Conservation (phyloP, 2,797 vertebrate genomes). For the Etheostoma perlongum region DNA sequence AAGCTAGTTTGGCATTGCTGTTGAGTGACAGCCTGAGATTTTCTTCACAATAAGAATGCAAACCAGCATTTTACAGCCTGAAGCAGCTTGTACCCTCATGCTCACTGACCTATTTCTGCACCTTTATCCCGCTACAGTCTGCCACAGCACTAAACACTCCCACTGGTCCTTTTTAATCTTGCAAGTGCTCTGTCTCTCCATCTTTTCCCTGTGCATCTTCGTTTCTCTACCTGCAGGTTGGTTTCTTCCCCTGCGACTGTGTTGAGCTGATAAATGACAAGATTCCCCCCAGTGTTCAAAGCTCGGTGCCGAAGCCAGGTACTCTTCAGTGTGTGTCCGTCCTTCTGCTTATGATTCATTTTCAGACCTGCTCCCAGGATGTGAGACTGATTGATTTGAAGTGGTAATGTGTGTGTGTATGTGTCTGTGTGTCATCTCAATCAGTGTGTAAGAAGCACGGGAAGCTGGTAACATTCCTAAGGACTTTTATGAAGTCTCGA, state of each 20-base stretch:
- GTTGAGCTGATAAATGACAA: conserved; percentile 99
- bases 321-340: conserved; percentile 37
- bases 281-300: conserved; percentile 94
- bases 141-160: not conserved
- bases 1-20: not conserved
- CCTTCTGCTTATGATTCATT: conserved; percentile 34
- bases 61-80: conserved; percentile 22
- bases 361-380: conserved; percentile 32
- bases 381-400: conserved; percentile 34
- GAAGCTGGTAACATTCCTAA: conserved; percentile 98
- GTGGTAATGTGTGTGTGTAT: conserved; percentile 23
- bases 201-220: conserved; percentile 16
- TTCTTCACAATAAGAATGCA: conserved; percentile 1
- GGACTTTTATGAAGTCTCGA: conserved; percentile 98
- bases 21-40: not conserved
- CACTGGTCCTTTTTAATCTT: conserved; percentile 37
- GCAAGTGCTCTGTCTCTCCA: conserved; percentile 10
- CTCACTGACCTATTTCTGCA: conserved; percentile 53
- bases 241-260: conserved; percentile 98
- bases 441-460: conserved; percentile 98
- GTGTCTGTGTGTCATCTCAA: conserved; percentile 29
- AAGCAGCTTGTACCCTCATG: conserved; percentile 35
- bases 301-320: conserved; percentile 97
- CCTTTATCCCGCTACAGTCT: conserved; percentile 12
- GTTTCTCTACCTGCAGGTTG: conserved; percentile 86